Conservation (phyloP, 1,140 invertebrate species). For the Drosophila biarmipes region DNA sequence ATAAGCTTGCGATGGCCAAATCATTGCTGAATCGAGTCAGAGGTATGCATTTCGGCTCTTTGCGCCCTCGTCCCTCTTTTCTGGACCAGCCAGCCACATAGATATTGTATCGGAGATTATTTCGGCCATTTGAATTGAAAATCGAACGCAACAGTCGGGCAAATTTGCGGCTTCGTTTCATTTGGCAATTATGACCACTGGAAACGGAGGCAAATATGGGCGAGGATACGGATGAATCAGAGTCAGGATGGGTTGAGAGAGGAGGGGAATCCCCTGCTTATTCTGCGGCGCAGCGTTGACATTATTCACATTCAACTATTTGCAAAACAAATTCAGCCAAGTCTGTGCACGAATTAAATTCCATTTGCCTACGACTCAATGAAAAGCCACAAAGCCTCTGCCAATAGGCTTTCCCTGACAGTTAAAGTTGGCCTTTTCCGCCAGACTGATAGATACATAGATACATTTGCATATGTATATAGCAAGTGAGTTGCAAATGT, state of each 20-base stretch:
- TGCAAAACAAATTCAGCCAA: slow-evolving; percentile 65
- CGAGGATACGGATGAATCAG: slow-evolving; percentile 1
- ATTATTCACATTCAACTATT: slow-evolving; percentile 54
- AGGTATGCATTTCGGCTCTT: not conserved
- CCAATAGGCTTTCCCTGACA: slow-evolving; percentile 64
- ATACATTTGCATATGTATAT: not conserved
- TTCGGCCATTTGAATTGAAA: slow-evolving; percentile 20
- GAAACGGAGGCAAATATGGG: not conserved
- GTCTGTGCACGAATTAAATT: slow-evolving; percentile 74
- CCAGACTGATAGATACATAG: not conserved
- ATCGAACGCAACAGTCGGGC: slow-evolving; percentile 7
- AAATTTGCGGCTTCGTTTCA: slow-evolving; percentile 49
- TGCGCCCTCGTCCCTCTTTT: not conserved
- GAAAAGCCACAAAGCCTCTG: slow-evolving; percentile 76
- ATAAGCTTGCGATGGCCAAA: not conserved
- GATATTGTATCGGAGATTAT: not conserved
- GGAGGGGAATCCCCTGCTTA: slow-evolving; percentile 24
- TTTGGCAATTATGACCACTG: slow-evolving; percentile 30
- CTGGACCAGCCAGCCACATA: not conserved
- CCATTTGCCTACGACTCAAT: slow-evolving; percentile 76
- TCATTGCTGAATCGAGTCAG: not conserved
- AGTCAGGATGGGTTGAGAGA: not conserved
- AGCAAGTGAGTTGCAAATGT: slow-evolving; percentile 29
- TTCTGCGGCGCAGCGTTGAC: slow-evolving; percentile 13
- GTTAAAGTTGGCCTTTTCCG: slow-evolving; percentile 21